Evolutionary conservation across 2,888 invertebrate species (phyloP), one percentile per base, ranked within the genome.

Genomic region (Amphimallon solstitiale): DNA sequence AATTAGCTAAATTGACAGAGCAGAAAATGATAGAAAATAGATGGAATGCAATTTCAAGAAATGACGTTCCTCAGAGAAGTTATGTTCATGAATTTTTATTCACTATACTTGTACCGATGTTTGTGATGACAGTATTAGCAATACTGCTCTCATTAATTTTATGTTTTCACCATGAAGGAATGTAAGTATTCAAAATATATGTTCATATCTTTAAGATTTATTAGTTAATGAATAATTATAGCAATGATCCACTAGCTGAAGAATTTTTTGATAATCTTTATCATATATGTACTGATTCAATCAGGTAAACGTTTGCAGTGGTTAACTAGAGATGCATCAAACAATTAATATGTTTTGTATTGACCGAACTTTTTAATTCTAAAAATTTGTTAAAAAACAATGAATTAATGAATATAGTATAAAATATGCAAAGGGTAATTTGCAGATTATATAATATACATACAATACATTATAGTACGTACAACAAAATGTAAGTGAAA

Each of bases 121-220:
- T 89, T 62, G 83, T 93, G 46, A 84, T 93, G 77, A 80, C 92
- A 46, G 77, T 92, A 14, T 81, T 92, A 1, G 85, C 89, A 1
- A 85, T 89, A 2, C 84, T 91, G 5, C 79, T 93, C 1, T 90
- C 92, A 0, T 87, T 90, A 1, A 88, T 91, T 0, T 83, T 93
- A 9, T 93, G 93, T 79, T 89, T 92, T 71, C 89, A 92, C 72
- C 90, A 92, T 75, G 90, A 90, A 70, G 89, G 90, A 77, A 85
- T 91, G 92, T 93, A 81, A 92, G 92, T 89, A 75, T 66, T 70
- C 63, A 63, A 67, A 64, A n/a, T 21, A 54, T 46, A 12, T 45
- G 19, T 40, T 54, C 10, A 12, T 62, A 40, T 14, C 49, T 49
- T 45, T 37, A 43, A 63, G 51, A 66, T 38, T 45, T n/a, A 45